Base-by-base conservation (phyloP, 2,888 invertebrate genomes). In the Polia nebulosa region DNA sequence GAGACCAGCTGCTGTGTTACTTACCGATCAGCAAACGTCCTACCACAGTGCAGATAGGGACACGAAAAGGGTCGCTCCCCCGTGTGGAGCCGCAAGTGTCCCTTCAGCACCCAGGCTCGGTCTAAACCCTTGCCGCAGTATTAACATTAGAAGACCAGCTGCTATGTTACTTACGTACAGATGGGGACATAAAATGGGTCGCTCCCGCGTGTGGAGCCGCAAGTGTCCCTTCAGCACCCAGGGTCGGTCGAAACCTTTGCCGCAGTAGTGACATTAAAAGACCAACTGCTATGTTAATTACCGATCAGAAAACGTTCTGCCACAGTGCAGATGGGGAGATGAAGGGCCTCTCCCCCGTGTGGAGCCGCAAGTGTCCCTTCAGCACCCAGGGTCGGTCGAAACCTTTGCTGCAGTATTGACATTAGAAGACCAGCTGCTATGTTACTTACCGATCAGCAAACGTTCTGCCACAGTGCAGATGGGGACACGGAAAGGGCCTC, bases 301-400 rank as follows among this genome's bases (percentile, higher is more conserved):
- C 97, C 97, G 93, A 85, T 97, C 97, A 58, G 97, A 97, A 83
- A 97, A 97, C 1, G 96, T 96, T 88, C 97, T 96, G 17, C 96
- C 96, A 80, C 97, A 97, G 3, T 93, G 94, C 0, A 90, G 87
- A 17, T 95, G 92, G 0, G 97, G 97, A 79, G 97, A 97, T 7
- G 96, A 96, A 97, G 0, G 97, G 97, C 36, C 97, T 92, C 85
- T 97, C 97, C 0, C 97, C 97, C 0, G 97, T 97, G 85, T 97
- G 97, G 6, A 97, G 94, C 0, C 97, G 94, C 76, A 97, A 90
- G 84, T 97, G 97, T 0, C 97, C 97, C 82, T 97, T 96, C 56
- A 97, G 90, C 39, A 97, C 97, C 97, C 97, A 97, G 11, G 97
- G 97, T 7, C 97, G 94, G 89, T 97, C 97, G 89, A 97, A 97